These are phyloP conservation scores for Diorhabda carinulata DNA, from an alignment of 1,140 invertebrate genomes.

Conservation along the genomic window DNA sequence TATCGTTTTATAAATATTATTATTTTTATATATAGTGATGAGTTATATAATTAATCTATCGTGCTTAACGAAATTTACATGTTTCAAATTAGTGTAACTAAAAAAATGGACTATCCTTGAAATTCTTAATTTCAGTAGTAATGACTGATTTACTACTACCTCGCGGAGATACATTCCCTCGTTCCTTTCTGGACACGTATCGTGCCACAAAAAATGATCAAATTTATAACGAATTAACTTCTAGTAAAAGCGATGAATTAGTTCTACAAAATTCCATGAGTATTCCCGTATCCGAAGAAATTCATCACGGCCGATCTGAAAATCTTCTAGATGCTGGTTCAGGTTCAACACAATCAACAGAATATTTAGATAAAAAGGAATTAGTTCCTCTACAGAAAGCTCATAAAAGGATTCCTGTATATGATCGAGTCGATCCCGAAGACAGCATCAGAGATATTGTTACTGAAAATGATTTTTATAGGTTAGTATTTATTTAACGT, in stretches of 20 bases:
- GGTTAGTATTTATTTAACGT: slow-evolving; percentile 43
- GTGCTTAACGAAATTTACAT: background rate
- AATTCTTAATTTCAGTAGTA: slow-evolving; percentile 1
- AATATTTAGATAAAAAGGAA: slow-evolving; percentile 41
- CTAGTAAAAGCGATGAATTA: slow-evolving; percentile 46
- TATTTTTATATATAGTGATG: slow-evolving; percentile 7
- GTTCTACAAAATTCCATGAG: slow-evolving; percentile 44
- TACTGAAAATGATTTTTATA: slow-evolving; percentile 62
- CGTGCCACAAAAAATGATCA: slow-evolving; percentile 38
- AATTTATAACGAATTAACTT: slow-evolving; percentile 42
- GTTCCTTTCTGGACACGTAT: slow-evolving; percentile 44
- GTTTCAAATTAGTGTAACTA: background rate
- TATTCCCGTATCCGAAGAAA: slow-evolving; percentile 40
- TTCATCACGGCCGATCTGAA: slow-evolving; percentile 46
- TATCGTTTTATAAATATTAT: background rate
- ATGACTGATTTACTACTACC: slow-evolving; percentile 46
- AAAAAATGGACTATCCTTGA: slow-evolving; percentile 2
- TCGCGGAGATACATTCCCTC: slow-evolving; percentile 46
- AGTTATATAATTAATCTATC: background rate
- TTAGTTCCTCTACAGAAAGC: slow-evolving; percentile 30
- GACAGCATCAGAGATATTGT: slow-evolving; percentile 63
- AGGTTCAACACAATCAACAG: slow-evolving; percentile 37
- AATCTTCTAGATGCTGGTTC: slow-evolving; percentile 38
- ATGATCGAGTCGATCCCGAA: slow-evolving; percentile 58
- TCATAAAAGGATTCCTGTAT: slow-evolving; percentile 34